Percentiles rank a stretch among this genome's conserved stretches.
Conservation (phyloP, 2,888 invertebrate genomes). For the Bursaphelenchus okinawaensis region DNA sequence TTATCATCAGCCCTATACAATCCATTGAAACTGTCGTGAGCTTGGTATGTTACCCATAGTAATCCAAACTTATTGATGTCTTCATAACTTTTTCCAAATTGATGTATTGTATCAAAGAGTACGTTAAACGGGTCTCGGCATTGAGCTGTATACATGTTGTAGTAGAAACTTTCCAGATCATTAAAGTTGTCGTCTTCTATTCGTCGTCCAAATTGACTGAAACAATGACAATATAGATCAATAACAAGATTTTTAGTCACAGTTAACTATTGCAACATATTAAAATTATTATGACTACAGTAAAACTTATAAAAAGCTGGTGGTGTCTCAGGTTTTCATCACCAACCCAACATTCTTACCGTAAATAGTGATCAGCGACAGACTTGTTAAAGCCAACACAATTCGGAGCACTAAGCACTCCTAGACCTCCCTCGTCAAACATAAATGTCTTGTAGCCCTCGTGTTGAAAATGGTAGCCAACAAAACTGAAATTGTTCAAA, state of each 20-base stretch:
- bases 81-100: background rate
- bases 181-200: background rate
- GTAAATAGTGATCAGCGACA: slow-evolving; percentile 31
- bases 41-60: background rate
- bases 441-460: slow-evolving; percentile 28
- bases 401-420: slow-evolving; percentile 34
- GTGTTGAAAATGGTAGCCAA: slow-evolving; percentile 9
- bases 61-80: background rate
- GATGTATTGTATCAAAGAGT: background rate
- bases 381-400: slow-evolving; percentile 34
- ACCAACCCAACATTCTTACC: background rate
- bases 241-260: background rate
- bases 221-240: background rate
- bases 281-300: background rate
- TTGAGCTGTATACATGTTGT: background rate
- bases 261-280: background rate
- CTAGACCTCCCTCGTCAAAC: slow-evolving; percentile 37
- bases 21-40: background rate
- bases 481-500: slow-evolving; percentile 7
- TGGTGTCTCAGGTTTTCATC: background rate
- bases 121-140: background rate
- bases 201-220: background rate
- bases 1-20: background rate
- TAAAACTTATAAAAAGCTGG: background rate
- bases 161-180: background rate